Base-by-base conservation (phyloP, 1,140 invertebrate genomes). In the Helicorthomorpha holstii region DNA sequence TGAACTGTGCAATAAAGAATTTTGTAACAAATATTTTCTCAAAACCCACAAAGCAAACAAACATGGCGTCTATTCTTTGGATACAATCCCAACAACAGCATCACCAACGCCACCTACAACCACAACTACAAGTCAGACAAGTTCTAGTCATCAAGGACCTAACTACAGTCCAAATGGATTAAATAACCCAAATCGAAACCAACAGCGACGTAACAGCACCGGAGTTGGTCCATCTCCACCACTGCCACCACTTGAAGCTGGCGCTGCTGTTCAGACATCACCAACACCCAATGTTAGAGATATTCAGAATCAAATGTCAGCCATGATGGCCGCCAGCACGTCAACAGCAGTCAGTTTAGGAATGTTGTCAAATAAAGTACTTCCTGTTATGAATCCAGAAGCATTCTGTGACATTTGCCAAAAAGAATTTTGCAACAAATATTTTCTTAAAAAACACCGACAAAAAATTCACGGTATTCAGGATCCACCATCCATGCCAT, bases 21-120 rank as follows among this genome's bases (percentile, higher is more conserved):
- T 96, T 64, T 98, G 95, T 73, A 98, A 98, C 73, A 98, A 99
- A 67, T 99, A 99, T 69, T 98, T 98, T 66, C 73, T 99, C 2
- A 96, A 97, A 69, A 98, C 93, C 25, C 89, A 94, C 72, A 90
- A 89, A 65, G 88, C 88, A 1, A 94, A 94, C 65, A 93, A 92
- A 60, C 89, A 94, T 62, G 87, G 87, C 10, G 89, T 92, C 50
- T 64, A 61, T 42, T 59, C 58, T 3, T 47, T 52, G 44, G 51
- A 52, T 12, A 44, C 50, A 14, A 2, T 51, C 3, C 2, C 34
- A 16, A 25, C 4, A 3, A 34, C 29, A 34, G 29, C 29, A 7
- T 7, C 29, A 7, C 29, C 29, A 34, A 34, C 29, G 16, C 29
- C 29, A 34, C 34, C 2, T 38, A 19, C 23, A 43, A 43, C 42